These are phyloP conservation scores for Lasioglossum marginatum DNA, from an alignment of 2,888 invertebrate species.

Conservation along the genomic window DNA sequence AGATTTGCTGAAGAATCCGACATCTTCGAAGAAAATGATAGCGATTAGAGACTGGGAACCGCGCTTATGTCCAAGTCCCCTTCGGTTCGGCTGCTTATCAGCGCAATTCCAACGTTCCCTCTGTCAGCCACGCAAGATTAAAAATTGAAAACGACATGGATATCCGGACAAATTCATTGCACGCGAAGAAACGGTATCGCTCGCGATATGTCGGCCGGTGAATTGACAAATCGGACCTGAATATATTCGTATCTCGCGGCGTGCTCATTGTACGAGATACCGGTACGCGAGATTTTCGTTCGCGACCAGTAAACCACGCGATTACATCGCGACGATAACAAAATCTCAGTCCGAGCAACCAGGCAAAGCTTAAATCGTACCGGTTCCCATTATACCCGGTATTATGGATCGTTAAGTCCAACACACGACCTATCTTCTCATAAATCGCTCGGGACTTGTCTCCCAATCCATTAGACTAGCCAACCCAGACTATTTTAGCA, in stretches of 20 bases:
- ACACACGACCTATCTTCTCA: slow-evolving; percentile 27
- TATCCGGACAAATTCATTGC: slow-evolving; percentile 10
- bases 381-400: slow-evolving; percentile 39
- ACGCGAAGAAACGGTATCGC: slow-evolving; percentile 6
- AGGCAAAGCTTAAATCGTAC: slow-evolving; percentile 22
- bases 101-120: neutral
- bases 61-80: neutral
- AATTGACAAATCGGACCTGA: slow-evolving; percentile 18
- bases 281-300: slow-evolving; percentile 18
- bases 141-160: slow-evolving; percentile 13
- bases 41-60: neutral
- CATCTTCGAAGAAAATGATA: neutral
- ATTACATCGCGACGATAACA: slow-evolving; percentile 36
- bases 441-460: slow-evolving; percentile 25
- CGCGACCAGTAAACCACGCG: slow-evolving; percentile 21
- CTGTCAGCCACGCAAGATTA: neutral
- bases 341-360: slow-evolving; percentile 33
- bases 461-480: slow-evolving; percentile 29
- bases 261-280: neutral
- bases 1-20: neutral
- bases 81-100: neutral
- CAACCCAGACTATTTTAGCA: neutral
- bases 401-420: slow-evolving; percentile 59
- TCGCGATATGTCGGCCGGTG: slow-evolving; percentile 13
- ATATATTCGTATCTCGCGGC: slow-evolving; percentile 3